These are phyloP conservation scores for Anser cygnoides DNA, from an alignment of 2,113 vertebrate species.

Conservation along the genomic window DNA sequence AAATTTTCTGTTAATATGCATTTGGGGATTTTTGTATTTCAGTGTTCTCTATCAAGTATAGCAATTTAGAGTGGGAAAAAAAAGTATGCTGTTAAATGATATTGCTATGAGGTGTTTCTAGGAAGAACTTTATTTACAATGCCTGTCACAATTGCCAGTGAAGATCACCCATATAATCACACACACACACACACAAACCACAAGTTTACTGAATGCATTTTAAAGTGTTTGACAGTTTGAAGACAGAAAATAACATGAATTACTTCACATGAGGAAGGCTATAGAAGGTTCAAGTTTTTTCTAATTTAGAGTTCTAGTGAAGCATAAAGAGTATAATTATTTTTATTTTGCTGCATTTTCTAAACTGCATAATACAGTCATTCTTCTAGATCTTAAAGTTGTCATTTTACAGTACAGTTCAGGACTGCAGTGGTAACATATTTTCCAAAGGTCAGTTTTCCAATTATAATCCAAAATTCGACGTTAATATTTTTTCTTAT, in stretches of 20 bases:
- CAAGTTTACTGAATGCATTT: neutral
- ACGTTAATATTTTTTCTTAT: slow-evolving; percentile 71
- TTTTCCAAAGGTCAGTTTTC: slow-evolving; percentile 82
- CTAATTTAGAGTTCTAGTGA: slow-evolving; percentile 14
- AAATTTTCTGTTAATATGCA: neutral
- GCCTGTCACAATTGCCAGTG: neutral
- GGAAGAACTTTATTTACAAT: neutral
- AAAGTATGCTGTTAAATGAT: neutral
- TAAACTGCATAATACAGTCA: slow-evolving; percentile 57
- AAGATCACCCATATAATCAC: neutral
- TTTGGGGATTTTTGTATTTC: neutral
- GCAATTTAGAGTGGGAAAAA: neutral
- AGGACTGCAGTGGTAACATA: slow-evolving; percentile 71
- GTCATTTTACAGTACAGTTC: slow-evolving; percentile 50
- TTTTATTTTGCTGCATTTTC: slow-evolving; percentile 20
- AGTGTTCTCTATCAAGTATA: neutral
- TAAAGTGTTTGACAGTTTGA: slow-evolving; percentile 29
- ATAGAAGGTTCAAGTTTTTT: neutral
- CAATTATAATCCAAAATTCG: slow-evolving; percentile 79
- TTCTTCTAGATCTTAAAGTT: slow-evolving; percentile 66
- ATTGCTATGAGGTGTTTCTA: neutral
- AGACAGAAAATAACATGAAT: slow-evolving; percentile 9
- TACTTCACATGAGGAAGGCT: neutral
- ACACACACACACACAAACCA: neutral
- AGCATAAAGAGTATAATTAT: slow-evolving; percentile 35